phyloP scores from a whole-genome alignment of 1,140 invertebrate genomes.

The Oppia nitens region DNA sequence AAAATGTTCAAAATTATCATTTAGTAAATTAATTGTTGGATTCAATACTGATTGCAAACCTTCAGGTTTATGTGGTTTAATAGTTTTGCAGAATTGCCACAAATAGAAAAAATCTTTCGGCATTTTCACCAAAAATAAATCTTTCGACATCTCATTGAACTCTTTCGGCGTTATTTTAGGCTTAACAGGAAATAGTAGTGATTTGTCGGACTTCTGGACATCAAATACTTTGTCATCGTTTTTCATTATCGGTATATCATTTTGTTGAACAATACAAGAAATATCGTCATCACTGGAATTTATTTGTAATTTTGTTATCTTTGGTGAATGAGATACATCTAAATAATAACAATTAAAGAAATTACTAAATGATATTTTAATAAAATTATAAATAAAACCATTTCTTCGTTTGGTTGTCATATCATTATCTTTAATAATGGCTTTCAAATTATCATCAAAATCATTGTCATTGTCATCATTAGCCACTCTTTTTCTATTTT shows the following conservation, averaged over 20 bases:
- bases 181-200: background rate
- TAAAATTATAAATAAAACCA: background rate
- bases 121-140: constrained; percentile 65
- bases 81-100: constrained; percentile 53
- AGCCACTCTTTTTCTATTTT: too few relatives aligned
- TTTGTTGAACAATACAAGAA: background rate
- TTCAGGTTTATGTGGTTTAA: constrained; percentile 41
- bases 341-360: too few relatives aligned
- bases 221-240: background rate
- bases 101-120: constrained; percentile 72
- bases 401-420: background rate
- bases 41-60: constrained; percentile 23
- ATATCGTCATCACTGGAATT: background rate
- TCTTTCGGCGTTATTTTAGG: constrained; percentile 7
- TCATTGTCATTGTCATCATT: background rate
- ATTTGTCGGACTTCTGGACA: background rate
- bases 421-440: background rate
- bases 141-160: constrained; percentile 19
- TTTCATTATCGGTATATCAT: background rate
- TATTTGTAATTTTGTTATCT: background rate
- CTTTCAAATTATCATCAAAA: background rate
- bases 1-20: constrained; percentile 21
- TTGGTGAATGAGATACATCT: background rate
- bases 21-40: constrained; percentile 12
- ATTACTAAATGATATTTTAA: too few relatives aligned